Evolutionary conservation across 1,140 invertebrate species (phyloP).

Genomic region (Meteorus sp.): DNA sequence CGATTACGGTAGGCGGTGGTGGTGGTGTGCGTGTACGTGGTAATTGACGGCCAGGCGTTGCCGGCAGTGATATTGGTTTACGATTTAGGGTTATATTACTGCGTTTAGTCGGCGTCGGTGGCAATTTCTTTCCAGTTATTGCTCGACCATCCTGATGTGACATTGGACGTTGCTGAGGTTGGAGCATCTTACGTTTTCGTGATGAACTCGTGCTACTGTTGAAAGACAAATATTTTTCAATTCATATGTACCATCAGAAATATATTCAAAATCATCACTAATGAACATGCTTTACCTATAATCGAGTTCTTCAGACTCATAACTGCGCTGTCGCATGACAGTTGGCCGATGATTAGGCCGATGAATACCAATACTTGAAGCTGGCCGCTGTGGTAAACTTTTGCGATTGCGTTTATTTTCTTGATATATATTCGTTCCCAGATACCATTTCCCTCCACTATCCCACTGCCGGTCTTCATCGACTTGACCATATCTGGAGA

Average conservation of each 20-base stretch:
- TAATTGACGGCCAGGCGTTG: conserved; percentile 61
- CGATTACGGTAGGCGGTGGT: too few relatives aligned
- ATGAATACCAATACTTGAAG: conserved; percentile 52
- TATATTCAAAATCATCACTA: background rate
- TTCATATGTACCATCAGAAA: background rate
- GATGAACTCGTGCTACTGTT: conserved; percentile 35
- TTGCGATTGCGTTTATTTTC: conserved; percentile 54
- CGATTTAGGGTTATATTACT: conserved; percentile 46
- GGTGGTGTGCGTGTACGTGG: conserved; percentile 56
- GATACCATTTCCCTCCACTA: conserved; percentile 62
- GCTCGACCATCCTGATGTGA: conserved; percentile 43
- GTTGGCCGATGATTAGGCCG: conserved; percentile 47
- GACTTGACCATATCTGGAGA: conserved; percentile 63
- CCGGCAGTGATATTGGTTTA: conserved; percentile 57
- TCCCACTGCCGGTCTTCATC: conserved; percentile 73
- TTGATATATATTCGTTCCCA: conserved; percentile 44
- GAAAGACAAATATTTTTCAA: conserved; percentile 26
- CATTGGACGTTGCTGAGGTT: conserved; percentile 44
- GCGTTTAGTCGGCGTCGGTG: conserved; percentile 54
- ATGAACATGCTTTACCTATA: conserved; percentile 38
- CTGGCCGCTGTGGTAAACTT: conserved; percentile 53
- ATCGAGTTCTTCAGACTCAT: conserved; percentile 52
- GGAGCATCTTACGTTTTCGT: conserved; percentile 42
- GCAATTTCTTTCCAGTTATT: conserved; percentile 50
- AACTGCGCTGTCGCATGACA: conserved; percentile 52